Evolutionary conservation across 2,113 vertebrate genomes (phyloP).

Genomic region (Alexandromys fortis): DNA sequence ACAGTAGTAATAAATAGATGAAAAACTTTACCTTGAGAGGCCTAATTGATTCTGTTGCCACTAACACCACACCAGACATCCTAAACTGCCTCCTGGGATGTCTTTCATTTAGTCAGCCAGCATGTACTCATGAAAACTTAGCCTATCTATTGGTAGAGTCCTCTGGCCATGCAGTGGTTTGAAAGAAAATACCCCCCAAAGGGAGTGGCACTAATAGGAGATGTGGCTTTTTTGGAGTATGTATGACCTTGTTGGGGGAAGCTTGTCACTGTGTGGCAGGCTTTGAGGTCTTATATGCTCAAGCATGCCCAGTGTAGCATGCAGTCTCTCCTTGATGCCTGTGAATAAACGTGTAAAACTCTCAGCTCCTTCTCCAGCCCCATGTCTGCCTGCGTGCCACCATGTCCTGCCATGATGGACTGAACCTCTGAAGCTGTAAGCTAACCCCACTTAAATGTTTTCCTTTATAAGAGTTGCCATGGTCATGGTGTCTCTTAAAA

Average conservation of each 20-base stretch:
- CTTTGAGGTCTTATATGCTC: not conserved
- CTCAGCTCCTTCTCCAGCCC: not conserved
- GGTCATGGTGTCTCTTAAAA: not conserved
- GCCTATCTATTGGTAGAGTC: not conserved
- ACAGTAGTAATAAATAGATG: not conserved
- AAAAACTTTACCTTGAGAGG: not conserved
- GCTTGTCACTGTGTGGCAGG: not conserved
- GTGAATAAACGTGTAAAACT: not conserved
- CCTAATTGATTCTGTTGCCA: not conserved
- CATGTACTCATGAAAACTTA: constrained; percentile 4
- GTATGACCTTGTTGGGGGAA: not conserved
- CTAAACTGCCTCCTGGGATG: not conserved
- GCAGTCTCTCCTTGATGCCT: not conserved
- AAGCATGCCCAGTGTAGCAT: not conserved
- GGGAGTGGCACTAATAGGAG: not conserved
- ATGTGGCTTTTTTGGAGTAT: not conserved
- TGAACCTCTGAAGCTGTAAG: not conserved
- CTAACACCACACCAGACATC: not conserved
- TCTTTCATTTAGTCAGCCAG: constrained; percentile 7
- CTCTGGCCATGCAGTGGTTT: not conserved
- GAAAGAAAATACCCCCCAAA: not conserved
- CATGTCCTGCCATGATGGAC: not conserved
- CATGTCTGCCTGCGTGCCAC: not conserved
- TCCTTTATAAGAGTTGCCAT: not conserved
- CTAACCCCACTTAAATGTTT: not conserved